Evolutionary conservation across 2,888 invertebrate genomes (phyloP), one percentile per base, ranked within the genome.

Genomic region (Rhamnusium bicolor): DNA sequence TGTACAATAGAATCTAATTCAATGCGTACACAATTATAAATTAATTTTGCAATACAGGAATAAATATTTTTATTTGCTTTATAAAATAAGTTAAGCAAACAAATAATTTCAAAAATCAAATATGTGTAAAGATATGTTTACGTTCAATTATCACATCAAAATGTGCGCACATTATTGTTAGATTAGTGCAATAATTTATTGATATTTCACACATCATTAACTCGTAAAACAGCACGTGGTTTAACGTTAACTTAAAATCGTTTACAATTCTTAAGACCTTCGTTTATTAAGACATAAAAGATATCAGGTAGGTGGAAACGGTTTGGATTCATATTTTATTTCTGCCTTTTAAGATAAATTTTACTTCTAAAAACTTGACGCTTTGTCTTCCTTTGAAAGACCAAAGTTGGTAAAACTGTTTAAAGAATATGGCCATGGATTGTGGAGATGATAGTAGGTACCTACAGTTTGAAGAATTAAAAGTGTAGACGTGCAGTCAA

Each of bases 281-380:
- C 51, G 60, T 54, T 74, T 70, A 74, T 69, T 69, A 68, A 62
- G 73, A 67, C 63, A 74, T 74, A 77, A 77, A 72, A 67, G 77
- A 69, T 67, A 69, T 60, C 69, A 71, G 76, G 77, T 71, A 74
- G 77, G 77, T 69, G 77, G 77, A 74, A 72, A 72, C 72, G 56
- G 62, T 72, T 62, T 69, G 72, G 54, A 74, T 62, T 76, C 70
- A 72, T 73, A 73, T 76, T 74, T 74, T 72, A 66, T 51, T 56
- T 71, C 76, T 71, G 71, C 29, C 69, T 69, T 67, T 62, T 53
- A 60, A 71, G 69, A 74, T 71, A 62, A 71, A 74, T 76, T 69
- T 51, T 58, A 69, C 72, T 74, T 77, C 71, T 69, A 71, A 62
- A 76, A 76, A 76, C 73, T 74, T 24, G 54, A 60, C 19, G 67